A percentile compares a stretch with the other conserved stretches of the same genome.
phyloP scores from a whole-genome alignment of 2,797 vertebrate genomes.

The Amazona ochrocephala region DNA sequence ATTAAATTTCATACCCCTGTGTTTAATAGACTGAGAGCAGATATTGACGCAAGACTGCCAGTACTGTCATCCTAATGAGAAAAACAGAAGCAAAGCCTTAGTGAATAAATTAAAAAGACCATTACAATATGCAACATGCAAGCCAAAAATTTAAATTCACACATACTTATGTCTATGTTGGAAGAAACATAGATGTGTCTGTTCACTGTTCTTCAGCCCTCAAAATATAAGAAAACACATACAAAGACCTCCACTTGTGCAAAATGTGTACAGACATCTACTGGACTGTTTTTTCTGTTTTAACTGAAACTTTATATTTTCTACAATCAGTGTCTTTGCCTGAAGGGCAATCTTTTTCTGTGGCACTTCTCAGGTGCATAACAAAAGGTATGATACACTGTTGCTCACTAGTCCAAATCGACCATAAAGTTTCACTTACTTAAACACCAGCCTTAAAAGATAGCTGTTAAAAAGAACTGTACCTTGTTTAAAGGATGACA shows the following conservation, averaged over 20 bases:
- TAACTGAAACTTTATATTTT: neutral
- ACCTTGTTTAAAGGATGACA: neutral
- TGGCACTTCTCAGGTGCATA: neutral
- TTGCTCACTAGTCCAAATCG: neutral
- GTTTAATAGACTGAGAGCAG: constrained; percentile 86
- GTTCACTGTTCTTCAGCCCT: neutral
- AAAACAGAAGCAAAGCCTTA: constrained; percentile 80
- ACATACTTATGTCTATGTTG: neutral
- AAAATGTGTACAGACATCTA: neutral
- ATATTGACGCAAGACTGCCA: constrained; percentile 84
- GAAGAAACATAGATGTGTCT: neutral
- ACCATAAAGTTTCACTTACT: neutral
- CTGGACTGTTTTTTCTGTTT: neutral
- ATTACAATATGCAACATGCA: constrained; percentile 47
- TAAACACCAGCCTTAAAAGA: neutral
- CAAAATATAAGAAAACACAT: neutral
- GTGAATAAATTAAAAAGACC: constrained; percentile 64
- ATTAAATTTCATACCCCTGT: constrained; percentile 84
- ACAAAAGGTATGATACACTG: neutral
- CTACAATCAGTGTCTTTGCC: neutral
- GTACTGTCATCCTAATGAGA: constrained; percentile 83
- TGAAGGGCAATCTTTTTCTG: neutral
- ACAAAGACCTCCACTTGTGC: neutral
- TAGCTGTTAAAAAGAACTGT: neutral
- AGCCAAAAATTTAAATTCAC: constrained; percentile 26